These are phyloP conservation scores for Euschistus heros DNA, from an alignment of 1,140 invertebrate genomes.

Conservation along the genomic window DNA sequence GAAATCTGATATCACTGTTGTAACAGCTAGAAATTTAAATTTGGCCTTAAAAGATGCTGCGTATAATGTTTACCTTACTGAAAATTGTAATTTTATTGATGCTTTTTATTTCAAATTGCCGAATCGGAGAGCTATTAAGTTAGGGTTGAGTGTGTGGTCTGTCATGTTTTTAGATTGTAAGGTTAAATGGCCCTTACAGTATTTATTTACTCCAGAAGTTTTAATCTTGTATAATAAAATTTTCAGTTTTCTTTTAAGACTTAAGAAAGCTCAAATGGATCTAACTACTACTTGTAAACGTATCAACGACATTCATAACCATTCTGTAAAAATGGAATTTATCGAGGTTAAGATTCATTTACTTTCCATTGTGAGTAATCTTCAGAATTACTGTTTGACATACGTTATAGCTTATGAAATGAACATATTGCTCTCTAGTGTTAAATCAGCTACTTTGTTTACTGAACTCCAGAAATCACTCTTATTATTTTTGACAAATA, in stretches of 20 bases:
- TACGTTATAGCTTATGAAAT: conserved; percentile 17
- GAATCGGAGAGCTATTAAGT: not conserved
- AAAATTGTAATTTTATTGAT: conserved; percentile 13
- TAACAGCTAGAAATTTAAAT: conserved; percentile 3
- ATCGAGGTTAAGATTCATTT: not conserved
- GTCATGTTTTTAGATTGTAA: conserved; percentile 4
- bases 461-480: conserved; percentile 5
- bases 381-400: conserved; percentile 20
- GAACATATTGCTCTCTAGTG: not conserved
- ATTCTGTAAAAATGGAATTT: conserved; percentile 8
- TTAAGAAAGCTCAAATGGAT: conserved; percentile 11
- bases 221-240: not conserved
- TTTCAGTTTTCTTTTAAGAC: conserved; percentile 14
- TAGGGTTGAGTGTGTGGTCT: not conserved
- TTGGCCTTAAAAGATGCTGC: conserved; percentile 8
- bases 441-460: conserved; percentile 4
- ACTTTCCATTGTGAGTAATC: conserved; percentile 10
- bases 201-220: conserved; percentile 15
- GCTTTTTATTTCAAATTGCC: conserved; percentile 10
- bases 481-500: not conserved
- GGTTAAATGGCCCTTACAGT: conserved; percentile 10
- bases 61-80: conserved; percentile 10
- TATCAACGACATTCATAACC: not conserved
- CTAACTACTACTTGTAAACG: not conserved
- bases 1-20: not conserved